Evolutionary conservation across 2,797 vertebrate genomes (phyloP).

Genomic region (Sebastes wilsoni): DNA sequence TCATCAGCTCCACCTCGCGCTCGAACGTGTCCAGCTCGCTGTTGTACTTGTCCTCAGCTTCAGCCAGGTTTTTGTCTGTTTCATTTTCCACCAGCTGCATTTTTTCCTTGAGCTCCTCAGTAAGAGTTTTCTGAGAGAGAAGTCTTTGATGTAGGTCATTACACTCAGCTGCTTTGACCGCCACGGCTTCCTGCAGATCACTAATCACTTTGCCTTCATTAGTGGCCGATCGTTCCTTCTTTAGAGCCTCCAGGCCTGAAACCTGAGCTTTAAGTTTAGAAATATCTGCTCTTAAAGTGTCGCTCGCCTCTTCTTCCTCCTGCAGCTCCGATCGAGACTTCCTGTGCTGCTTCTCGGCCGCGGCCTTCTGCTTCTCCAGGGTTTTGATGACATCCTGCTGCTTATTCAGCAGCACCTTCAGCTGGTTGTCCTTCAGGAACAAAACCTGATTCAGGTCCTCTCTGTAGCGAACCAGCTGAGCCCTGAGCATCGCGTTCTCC

Average conservation of each 20-base stretch:
- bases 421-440: conserved; percentile 90
- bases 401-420: conserved; percentile 88
- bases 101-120: conserved; percentile 66
- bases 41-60: conserved; percentile 72
- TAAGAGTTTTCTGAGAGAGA: conserved; percentile 35
- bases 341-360: conserved; percentile 79
- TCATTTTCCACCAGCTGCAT: conserved; percentile 66
- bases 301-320: conserved; percentile 64
- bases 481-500: conserved; percentile 91
- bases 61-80: conserved; percentile 60
- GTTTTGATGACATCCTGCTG: conserved; percentile 87
- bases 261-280: conserved; percentile 60
- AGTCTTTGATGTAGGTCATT: conserved; percentile 80
- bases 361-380: conserved; percentile 84
- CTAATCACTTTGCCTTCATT: conserved; percentile 73
- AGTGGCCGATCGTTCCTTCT: conserved; percentile 43
- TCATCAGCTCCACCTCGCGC: conserved; percentile 65
- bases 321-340: conserved; percentile 71
- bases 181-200: conserved; percentile 75
- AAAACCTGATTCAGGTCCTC: conserved; percentile 91
- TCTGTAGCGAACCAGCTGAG: conserved; percentile 89
- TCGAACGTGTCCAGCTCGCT: conserved; percentile 53
- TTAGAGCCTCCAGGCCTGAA: conserved; percentile 60
- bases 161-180: conserved; percentile 78
- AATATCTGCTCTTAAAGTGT: conserved; percentile 61